Percentiles rank a stretch among this genome's conserved stretches.
phyloP scores from a whole-genome alignment of 1,140 invertebrate species.

The Microplitis demolitor region DNA sequence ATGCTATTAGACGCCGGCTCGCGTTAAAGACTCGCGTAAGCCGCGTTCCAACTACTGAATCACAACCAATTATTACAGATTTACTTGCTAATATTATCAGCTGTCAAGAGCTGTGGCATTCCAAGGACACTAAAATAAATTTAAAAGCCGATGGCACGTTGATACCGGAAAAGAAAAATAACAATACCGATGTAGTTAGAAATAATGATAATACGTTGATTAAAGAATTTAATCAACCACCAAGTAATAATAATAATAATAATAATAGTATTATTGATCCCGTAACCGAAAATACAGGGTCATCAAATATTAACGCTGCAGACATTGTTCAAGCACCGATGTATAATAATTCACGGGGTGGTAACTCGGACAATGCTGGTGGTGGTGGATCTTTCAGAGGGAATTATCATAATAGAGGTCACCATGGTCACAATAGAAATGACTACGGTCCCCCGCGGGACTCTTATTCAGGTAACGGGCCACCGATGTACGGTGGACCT shows the following conservation, averaged over 20 bases:
- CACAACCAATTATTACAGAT: conserved; percentile 52
- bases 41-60: neutral
- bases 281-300: conserved; percentile 39
- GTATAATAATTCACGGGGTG: conserved; percentile 57
- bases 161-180: conserved; percentile 45
- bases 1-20: conserved; percentile 44
- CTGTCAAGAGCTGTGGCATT: conserved; percentile 75
- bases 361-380: conserved; percentile 37
- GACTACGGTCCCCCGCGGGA: conserved; percentile 41
- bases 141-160: conserved; percentile 68
- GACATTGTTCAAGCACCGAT: conserved; percentile 65
- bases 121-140: conserved; percentile 66
- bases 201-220: neutral
- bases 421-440: conserved; percentile 47
- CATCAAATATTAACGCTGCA: conserved; percentile 45
- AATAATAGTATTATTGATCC: conserved; percentile 3
- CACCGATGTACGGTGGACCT: conserved; percentile 48
- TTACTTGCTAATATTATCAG: conserved; percentile 76
- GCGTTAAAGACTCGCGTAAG: conserved; percentile 58
- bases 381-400: conserved; percentile 49
- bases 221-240: neutral
- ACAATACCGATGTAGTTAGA: conserved; percentile 28
- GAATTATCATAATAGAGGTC: conserved; percentile 46
- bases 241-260: neutral
- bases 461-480: conserved; percentile 39